These are phyloP conservation scores for Pandion haliaetus DNA, from an alignment of 2,113 vertebrate species.

Conservation along the genomic window DNA sequence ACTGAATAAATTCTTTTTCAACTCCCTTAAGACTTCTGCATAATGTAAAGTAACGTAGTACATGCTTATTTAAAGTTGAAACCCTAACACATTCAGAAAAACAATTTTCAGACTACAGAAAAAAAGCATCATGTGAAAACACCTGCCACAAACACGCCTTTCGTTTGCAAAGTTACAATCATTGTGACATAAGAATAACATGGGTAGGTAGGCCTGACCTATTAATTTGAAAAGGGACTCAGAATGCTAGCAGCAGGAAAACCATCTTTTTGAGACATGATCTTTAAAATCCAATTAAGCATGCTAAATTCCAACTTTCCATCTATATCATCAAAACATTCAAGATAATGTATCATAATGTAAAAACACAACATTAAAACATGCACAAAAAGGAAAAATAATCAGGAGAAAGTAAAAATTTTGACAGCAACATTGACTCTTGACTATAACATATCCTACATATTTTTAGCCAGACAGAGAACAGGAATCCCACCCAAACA, in stretches of 20 bases:
- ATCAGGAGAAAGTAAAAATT: neutral
- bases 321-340: neutral
- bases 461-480: neutral
- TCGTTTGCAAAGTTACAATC: neutral
- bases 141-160: neutral
- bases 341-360: neutral
- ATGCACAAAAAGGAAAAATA: neutral
- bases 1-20: neutral
- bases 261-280: neutral
- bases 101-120: neutral
- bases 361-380: neutral
- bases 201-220: neutral
- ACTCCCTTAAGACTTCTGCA: neutral
- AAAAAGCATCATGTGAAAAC: neutral
- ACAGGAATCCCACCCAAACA: neutral
- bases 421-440: neutral
- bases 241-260: neutral
- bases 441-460: neutral
- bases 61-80: neutral
- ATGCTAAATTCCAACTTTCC: neutral
- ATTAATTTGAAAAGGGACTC: neutral
- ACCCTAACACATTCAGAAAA: neutral
- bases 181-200: neutral
- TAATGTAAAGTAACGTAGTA: neutral
- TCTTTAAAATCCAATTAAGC: neutral